A percentile compares a stretch with the other conserved stretches of the same genome.
Evolutionary conservation across 2,797 vertebrate species (phyloP).

Genomic region (Otolemur crassicaudatus): DNA sequence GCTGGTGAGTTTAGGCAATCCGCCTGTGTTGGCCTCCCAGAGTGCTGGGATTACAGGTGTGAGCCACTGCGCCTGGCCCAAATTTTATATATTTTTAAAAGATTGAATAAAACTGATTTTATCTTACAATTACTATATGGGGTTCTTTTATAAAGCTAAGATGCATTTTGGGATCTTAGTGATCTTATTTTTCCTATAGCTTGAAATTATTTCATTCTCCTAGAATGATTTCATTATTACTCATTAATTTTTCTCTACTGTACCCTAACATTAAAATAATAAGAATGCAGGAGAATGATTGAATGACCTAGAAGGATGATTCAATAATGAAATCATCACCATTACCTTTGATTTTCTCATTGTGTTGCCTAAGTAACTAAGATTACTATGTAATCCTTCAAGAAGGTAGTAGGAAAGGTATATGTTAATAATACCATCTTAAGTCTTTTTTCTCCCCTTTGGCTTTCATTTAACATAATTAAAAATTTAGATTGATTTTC

Average conservation of each 20-base stretch:
- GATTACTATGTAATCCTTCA: neutral
- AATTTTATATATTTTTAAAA: neutral
- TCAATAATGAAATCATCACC: neutral
- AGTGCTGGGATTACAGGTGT: too few relatives aligned
- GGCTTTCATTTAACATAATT: neutral
- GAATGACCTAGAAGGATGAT: neutral
- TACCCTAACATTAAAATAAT: neutral
- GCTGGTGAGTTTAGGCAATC: too few relatives aligned
- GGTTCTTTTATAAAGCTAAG: neutral
- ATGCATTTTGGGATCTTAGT: neutral
- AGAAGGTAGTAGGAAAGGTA: neutral
- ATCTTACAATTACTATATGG: neutral
- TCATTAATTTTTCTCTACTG: neutral
- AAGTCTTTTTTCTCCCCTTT: neutral
- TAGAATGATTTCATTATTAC: conserved; percentile 6
- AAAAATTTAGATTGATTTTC: neutral
- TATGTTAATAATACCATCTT: neutral
- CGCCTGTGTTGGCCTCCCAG: too few relatives aligned
- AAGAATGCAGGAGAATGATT: neutral
- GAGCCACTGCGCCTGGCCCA: too few relatives aligned
- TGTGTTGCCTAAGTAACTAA: neutral
- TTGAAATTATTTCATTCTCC: neutral
- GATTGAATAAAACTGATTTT: neutral
- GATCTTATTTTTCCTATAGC: conserved; percentile 9
- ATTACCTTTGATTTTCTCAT: neutral